Evolutionary conservation across 1,140 invertebrate species (phyloP).

Genomic region (Limonius californicus): DNA sequence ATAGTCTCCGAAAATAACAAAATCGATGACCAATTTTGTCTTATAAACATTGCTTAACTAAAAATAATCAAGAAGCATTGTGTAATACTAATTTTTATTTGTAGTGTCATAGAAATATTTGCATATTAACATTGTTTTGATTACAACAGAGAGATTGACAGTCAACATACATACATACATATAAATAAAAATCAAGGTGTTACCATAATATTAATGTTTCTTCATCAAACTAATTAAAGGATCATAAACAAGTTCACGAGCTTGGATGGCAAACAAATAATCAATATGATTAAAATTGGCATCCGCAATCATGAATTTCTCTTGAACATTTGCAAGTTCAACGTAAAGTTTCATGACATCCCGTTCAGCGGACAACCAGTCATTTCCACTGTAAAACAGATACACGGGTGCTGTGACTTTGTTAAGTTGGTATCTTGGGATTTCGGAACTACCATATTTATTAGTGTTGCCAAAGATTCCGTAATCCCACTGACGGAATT

Average conservation of each 20-base stretch:
- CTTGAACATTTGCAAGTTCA: constrained; percentile 47
- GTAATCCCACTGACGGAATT: constrained; percentile 64
- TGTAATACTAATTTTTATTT: no score
- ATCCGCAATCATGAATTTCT: constrained; percentile 50
- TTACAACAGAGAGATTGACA: no score
- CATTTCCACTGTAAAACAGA: constrained; percentile 53
- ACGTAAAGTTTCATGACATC: constrained; percentile 44
- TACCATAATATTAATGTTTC: no score
- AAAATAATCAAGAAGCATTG: no score
- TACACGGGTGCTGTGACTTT: constrained; percentile 58
- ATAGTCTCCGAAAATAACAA: no score
- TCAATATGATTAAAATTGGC: constrained; percentile 58
- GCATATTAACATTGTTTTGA: no score
- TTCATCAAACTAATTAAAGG: no score
- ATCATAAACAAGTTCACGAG: background rate
- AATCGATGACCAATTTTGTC: no score
- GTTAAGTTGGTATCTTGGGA: constrained; percentile 53
- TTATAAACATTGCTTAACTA: no score
- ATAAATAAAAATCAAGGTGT: no score
- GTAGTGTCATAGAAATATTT: no score
- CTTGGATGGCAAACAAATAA: constrained; percentile 57
- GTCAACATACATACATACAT: no score
- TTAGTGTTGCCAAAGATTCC: constrained; percentile 45
- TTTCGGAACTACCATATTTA: constrained; percentile 26
- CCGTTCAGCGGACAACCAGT: constrained; percentile 43